Evolutionary conservation across 2,888 invertebrate species (phyloP).

Genomic region (Parascotia fuliginaria): DNA sequence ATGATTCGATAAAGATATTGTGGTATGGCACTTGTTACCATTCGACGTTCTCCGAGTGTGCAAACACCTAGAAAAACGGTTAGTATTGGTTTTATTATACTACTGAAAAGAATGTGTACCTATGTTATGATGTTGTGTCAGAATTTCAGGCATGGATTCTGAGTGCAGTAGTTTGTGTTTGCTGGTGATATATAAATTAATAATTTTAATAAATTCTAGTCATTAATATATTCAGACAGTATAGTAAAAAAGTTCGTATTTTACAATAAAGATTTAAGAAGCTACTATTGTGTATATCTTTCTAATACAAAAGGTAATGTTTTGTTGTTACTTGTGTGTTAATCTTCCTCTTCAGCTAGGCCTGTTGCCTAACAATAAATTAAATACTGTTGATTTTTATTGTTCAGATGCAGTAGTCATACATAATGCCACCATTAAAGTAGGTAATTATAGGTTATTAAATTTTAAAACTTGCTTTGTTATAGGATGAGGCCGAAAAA

Average conservation of each 20-base stretch:
- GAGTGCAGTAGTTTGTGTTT: no score
- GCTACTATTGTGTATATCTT: neutral
- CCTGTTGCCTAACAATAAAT: neutral
- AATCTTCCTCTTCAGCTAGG: neutral
- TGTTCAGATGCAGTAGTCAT: no score
- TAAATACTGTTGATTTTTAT: neutral
- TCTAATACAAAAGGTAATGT: neutral
- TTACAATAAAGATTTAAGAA: neutral
- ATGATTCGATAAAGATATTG: slow-evolving; percentile 77
- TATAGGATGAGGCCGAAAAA: slow-evolving; percentile 78
- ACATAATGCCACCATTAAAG: no score
- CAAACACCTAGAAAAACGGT: slow-evolving; percentile 83
- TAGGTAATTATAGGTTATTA: no score
- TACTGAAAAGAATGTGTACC: slow-evolving; percentile 29
- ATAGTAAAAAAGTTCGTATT: neutral
- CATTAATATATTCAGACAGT: neutral
- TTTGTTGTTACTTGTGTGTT: neutral
- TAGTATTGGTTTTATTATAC: slow-evolving; percentile 55
- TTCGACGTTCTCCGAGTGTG: slow-evolving; percentile 83
- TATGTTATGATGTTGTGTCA: slow-evolving; percentile 41
- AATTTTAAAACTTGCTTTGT: no score
- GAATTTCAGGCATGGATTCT: slow-evolving; percentile 29
- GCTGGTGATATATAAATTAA: no score
- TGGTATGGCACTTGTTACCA: slow-evolving; percentile 85
- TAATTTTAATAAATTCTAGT: neutral